Percentiles rank a stretch among this genome's conserved stretches.
Conservation (phyloP, 1,140 invertebrate species). For the Drosophila oshimai region DNA sequence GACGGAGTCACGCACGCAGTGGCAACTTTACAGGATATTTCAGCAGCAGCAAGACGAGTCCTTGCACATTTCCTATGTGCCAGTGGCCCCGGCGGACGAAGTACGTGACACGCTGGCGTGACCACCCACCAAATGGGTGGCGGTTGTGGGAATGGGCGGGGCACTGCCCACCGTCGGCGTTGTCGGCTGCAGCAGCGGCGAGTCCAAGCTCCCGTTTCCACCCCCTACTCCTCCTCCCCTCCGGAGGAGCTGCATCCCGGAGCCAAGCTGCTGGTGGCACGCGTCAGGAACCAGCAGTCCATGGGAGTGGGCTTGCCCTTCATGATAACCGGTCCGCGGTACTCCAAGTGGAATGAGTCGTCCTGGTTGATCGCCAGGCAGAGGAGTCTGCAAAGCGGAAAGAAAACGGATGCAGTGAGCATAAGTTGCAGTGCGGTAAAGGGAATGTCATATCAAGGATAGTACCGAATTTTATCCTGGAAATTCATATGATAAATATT, state of each 20-base stretch:
- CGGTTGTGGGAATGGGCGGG: slow-evolving; percentile 6
- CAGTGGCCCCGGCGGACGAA: slow-evolving; percentile 40
- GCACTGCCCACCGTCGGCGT: slow-evolving; percentile 43
- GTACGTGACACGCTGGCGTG: slow-evolving; percentile 69
- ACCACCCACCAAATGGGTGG: slow-evolving; percentile 27
- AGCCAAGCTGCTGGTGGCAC: slow-evolving; percentile 78
- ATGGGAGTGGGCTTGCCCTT: slow-evolving; percentile 97
- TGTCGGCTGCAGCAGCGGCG: slow-evolving; percentile 63
- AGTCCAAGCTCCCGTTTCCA: slow-evolving; percentile 70
- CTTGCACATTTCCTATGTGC: slow-evolving; percentile 69
- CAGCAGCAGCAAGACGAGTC: slow-evolving; percentile 73
- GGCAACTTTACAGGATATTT: slow-evolving; percentile 72
- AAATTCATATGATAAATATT: no score
- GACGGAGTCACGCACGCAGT: slow-evolving; percentile 42
- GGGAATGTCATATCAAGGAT: no score
- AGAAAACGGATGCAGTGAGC: no score
- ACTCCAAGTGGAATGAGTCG: slow-evolving; percentile 92
- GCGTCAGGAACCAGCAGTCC: slow-evolving; percentile 95
- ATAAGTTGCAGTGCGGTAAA: neutral
- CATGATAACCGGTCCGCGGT: slow-evolving; percentile 96
- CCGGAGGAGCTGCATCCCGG: slow-evolving; percentile 9
- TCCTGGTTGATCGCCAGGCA: slow-evolving; percentile 92
- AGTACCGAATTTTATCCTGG: no score
- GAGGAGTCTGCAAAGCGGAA: slow-evolving; percentile 88
- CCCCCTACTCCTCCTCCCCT: slow-evolving; percentile 23